Conservation (phyloP, 2,888 invertebrate genomes). For the Dolichomitus sp. region DNA sequence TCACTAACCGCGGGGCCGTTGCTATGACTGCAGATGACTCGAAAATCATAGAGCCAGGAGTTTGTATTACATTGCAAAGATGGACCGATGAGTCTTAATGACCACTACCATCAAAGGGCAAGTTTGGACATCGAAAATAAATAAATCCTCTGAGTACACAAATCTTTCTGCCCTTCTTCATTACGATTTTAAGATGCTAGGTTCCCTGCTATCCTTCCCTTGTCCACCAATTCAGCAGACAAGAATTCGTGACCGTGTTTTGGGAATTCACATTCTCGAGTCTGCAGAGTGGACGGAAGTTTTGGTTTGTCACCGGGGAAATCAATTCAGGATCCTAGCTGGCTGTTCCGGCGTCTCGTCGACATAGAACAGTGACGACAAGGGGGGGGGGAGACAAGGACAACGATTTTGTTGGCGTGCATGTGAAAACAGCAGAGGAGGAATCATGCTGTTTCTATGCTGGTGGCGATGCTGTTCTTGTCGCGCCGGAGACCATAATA, state of each 20-base stretch:
- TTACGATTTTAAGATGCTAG: neutral
- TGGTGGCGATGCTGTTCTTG: slow-evolving; percentile 8
- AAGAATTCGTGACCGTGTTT: slow-evolving; percentile 1
- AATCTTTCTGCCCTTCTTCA: neutral
- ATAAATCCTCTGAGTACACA: too few species aligned
- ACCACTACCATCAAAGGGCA: neutral
- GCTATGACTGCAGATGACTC: neutral
- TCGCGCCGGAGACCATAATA: slow-evolving; percentile 22
- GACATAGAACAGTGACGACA: neutral
- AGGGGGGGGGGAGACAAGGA: neutral
- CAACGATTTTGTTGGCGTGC: slow-evolving; percentile 21
- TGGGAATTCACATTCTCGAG: slow-evolving; percentile 1
- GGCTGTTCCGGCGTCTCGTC: neutral
- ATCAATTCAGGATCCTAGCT: slow-evolving; percentile 37
- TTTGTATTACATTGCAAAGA: neutral
- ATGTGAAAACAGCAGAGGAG: neutral
- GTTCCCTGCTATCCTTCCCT: neutral
- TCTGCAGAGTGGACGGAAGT: slow-evolving; percentile 7
- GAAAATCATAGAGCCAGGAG: neutral
- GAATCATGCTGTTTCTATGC: slow-evolving; percentile 12
- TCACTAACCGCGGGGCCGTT: neutral
- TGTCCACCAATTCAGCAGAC: neutral
- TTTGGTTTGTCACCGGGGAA: slow-evolving; percentile 42
- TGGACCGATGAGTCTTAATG: neutral
- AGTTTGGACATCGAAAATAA: neutral